Conservation (phyloP, 2,888 invertebrate genomes). For the Catonia carolina region DNA sequence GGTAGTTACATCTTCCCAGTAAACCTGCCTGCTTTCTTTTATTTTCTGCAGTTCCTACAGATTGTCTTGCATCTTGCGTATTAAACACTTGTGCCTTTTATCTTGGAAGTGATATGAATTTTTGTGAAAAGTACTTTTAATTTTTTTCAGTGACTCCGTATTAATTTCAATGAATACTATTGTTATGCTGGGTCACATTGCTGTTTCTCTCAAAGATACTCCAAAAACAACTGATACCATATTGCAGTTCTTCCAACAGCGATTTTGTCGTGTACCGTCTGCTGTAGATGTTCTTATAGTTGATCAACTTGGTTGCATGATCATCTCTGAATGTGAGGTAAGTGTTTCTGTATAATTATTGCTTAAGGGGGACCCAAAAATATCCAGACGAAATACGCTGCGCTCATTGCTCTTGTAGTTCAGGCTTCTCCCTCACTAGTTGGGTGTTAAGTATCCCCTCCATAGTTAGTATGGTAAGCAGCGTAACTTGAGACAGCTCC, state of each 20-base stretch:
- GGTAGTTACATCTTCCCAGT: conserved; percentile 47
- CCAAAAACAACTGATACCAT: conserved; percentile 93
- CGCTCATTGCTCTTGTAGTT: too few relatives aligned
- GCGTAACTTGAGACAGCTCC: too few relatives aligned
- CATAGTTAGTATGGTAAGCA: too few relatives aligned
- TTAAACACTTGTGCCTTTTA: conserved; percentile 7
- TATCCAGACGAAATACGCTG: too few relatives aligned
- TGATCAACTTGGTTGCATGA: conserved; percentile 96
- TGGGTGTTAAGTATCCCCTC: too few relatives aligned
- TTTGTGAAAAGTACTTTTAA: too few relatives aligned
- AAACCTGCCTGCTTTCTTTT: background rate
- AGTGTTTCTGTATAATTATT: conserved; percentile 2
- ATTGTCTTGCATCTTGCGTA: conserved; percentile 7
- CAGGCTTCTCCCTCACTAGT: too few relatives aligned
- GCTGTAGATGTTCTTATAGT: conserved; percentile 90
- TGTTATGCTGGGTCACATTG: conserved; percentile 94
- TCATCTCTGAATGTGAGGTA: conserved; percentile 82
- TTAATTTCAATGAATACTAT: conserved; percentile 95
- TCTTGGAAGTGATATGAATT: background rate
- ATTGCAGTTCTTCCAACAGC: conserved; percentile 93
- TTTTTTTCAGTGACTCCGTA: conserved; percentile 68
- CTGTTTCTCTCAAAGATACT: conserved; percentile 86
- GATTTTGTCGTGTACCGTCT: conserved; percentile 84
- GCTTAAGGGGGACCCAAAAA: too few relatives aligned
- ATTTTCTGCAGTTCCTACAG: background rate